Evolutionary conservation across 1,140 invertebrate species (phyloP).

Genomic region (Plodia interpunctella): DNA sequence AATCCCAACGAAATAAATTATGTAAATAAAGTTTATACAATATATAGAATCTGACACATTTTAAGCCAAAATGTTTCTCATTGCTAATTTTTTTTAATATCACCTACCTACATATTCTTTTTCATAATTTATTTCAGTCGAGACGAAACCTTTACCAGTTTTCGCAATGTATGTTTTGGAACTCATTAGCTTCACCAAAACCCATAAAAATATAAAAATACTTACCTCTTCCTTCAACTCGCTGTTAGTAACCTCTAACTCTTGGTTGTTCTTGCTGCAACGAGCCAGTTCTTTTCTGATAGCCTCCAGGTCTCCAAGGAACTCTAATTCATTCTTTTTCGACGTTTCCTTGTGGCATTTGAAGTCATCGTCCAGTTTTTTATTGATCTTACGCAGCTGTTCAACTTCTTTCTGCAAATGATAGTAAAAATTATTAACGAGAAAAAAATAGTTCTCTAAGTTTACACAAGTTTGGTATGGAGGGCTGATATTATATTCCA

Average conservation of each 20-base stretch:
- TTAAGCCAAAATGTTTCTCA: too few species aligned
- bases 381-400: conserved; percentile 57
- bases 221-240: conserved; percentile 79
- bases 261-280: conserved; percentile 74
- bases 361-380: conserved; percentile 65
- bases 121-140: not conserved
- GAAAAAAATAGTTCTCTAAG: too few species aligned
- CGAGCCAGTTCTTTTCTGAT: conserved; percentile 74
- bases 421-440: too few species aligned
- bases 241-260: conserved; percentile 78
- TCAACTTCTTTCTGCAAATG: conserved; percentile 62
- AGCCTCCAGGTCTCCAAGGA: conserved; percentile 66
- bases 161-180: too few species aligned
- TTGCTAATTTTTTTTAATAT: too few species aligned
- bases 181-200: not conserved
- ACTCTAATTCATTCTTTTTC: conserved; percentile 66
- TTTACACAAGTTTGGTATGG: too few species aligned
- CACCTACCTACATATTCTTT: too few species aligned
- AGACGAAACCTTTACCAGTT: not conserved
- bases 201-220: conserved; percentile 1
- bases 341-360: conserved; percentile 61
- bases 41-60: too few species aligned
- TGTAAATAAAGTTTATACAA: too few species aligned
- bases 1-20: too few species aligned
- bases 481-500: too few species aligned